Evolutionary conservation across 2,113 vertebrate species (phyloP).

Genomic region (Regulus satrapa): DNA sequence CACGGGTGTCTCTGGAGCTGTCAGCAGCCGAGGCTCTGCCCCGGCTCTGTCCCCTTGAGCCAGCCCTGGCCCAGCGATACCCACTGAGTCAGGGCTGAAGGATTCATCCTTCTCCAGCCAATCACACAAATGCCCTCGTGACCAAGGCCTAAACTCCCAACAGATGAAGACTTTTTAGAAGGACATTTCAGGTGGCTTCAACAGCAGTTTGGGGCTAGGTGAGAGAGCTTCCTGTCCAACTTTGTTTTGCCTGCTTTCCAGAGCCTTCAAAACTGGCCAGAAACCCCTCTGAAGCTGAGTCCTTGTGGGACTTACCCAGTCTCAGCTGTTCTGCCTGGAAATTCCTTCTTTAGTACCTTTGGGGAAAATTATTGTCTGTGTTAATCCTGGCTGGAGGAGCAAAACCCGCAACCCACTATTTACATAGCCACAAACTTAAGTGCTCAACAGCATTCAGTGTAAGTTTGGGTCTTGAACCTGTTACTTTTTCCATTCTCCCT

Average conservation of each 20-base stretch:
- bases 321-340: background rate
- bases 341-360: background rate
- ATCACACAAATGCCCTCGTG: background rate
- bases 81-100: background rate
- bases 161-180: background rate
- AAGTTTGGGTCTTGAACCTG: background rate
- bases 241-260: background rate
- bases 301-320: background rate
- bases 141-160: rapidly evolving
- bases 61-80: background rate
- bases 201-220: background rate
- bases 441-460: background rate
- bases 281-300: background rate
- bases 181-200: background rate
- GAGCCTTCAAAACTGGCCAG: background rate
- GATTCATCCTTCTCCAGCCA: background rate
- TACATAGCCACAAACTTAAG: background rate
- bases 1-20: background rate
- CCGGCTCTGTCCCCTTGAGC: too few relatives aligned
- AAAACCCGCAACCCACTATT: background rate
- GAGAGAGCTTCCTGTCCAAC: background rate
- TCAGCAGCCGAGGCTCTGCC: background rate
- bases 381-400: background rate
- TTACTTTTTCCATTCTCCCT: background rate
- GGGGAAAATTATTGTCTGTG: background rate